Evolutionary conservation across 2,888 invertebrate species (phyloP).

Genomic region (Thumatha senex): DNA sequence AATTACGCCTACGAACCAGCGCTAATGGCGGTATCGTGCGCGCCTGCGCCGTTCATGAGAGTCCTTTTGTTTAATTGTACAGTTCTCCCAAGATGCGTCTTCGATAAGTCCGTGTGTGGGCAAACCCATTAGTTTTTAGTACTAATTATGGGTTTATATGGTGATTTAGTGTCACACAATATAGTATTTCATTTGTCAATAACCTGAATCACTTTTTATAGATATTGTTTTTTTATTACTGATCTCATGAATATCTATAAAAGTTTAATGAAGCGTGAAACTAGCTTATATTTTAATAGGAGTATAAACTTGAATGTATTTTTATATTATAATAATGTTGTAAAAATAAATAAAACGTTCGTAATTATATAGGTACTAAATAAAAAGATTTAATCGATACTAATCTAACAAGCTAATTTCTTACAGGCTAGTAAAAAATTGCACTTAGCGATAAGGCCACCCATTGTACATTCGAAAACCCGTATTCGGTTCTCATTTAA

Average conservation of each 20-base stretch:
- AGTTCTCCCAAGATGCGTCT: slow-evolving; percentile 49
- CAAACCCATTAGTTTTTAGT: slow-evolving; percentile 38
- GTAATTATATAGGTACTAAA: background rate
- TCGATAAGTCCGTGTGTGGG: slow-evolving; percentile 44
- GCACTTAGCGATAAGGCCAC: too few species aligned
- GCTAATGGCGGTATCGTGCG: slow-evolving; percentile 73
- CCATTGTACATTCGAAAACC: too few species aligned
- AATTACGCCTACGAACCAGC: slow-evolving; percentile 75
- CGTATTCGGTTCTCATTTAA: too few species aligned
- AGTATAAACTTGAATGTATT: background rate
- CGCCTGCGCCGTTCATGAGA: slow-evolving; percentile 60
- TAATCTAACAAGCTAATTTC: background rate
- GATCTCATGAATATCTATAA: slow-evolving; percentile 22
- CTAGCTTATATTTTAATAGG: background rate
- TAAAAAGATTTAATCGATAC: background rate
- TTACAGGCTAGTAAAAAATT: too few species aligned
- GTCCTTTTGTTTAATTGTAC: slow-evolving; percentile 67
- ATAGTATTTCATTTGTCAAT: slow-evolving; percentile 29
- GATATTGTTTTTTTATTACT: slow-evolving; percentile 18
- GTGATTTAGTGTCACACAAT: slow-evolving; percentile 33
- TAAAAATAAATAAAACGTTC: background rate
- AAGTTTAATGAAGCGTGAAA: slow-evolving; percentile 6
- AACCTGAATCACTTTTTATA: slow-evolving; percentile 15
- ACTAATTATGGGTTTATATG: slow-evolving; percentile 35
- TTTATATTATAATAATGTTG: background rate